Evolutionary conservation across 2,113 vertebrate species (phyloP).

Genomic region (Platanista minor): DNA sequence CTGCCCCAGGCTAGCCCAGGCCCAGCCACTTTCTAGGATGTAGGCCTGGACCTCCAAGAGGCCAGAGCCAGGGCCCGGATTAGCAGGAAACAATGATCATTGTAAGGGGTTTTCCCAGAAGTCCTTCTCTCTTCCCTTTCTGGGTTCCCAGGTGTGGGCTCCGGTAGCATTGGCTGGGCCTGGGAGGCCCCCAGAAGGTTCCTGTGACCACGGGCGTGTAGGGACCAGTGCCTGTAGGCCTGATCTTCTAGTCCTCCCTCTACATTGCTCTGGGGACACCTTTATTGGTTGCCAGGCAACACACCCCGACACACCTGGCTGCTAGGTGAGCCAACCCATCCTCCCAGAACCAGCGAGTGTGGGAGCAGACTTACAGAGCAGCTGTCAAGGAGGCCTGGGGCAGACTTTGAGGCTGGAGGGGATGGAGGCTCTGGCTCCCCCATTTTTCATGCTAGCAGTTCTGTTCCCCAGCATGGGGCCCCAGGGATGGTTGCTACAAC

Average conservation of each 20-base stretch:
- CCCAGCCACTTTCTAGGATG: neutral
- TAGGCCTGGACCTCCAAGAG: neutral
- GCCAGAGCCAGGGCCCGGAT: neutral
- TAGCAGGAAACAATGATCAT: neutral
- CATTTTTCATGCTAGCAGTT: conserved; percentile 26
- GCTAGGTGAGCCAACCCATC: neutral
- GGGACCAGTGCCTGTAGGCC: neutral
- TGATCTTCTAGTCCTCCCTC: neutral
- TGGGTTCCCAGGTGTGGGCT: neutral
- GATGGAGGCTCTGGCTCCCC: conserved; percentile 29
- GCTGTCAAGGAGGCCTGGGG: neutral
- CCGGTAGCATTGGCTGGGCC: neutral
- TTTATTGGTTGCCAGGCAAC: conserved; percentile 36
- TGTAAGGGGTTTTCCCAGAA: neutral
- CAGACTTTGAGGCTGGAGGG: neutral
- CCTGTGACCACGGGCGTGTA: neutral
- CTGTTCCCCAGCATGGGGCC: neutral
- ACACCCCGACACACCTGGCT: neutral
- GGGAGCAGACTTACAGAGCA: conserved; percentile 52
- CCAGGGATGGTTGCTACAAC: conserved; percentile 68
- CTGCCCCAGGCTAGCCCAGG: neutral
- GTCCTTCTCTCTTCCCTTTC: neutral
- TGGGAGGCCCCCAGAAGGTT: neutral
- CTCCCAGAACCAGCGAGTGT: neutral
- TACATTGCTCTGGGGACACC: neutral